Base-by-base conservation (phyloP, 2,888 invertebrate species). In the Macrophya alboannulata region DNA sequence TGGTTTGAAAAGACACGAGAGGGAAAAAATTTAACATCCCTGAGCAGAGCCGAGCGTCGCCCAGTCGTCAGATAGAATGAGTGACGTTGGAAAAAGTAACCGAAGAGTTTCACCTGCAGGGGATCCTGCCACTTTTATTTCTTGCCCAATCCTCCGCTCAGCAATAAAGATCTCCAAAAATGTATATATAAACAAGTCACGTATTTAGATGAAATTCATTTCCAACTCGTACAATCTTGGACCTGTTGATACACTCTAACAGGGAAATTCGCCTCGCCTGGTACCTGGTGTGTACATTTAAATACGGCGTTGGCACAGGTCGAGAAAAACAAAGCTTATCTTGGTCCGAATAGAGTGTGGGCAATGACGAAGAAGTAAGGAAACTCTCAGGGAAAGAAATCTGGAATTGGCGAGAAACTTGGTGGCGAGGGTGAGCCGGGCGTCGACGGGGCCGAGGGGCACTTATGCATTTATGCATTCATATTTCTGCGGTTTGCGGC, bases 381-480 rank as follows among this genome's bases (percentile, higher is more conserved):
- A 81, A 62, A 62, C 59, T 59, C 43, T 51, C 17, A 25, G 81
- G 15, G 83, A 31, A 85, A 85, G 85, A 83, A 84, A 84, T 74
- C 83, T 59, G 84, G 59, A 84, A 48, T 71, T 74, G 59, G 84
- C 21, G 9, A 68, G 65, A 74, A 84, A 25, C 62, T 21, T 40
- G 55, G 48, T 85, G 88, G 88, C 86, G 87, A 88, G 86, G 89
- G 88, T 86, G 89, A 87, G 84, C 85, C 84, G 86, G 76, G 68
- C 85, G 85, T 86, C 77, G 77, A 85, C 86, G 84, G 81, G 85
- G 88, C 86, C 88, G 90, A 91, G 68, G 59, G 91, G 91, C 91
- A 90, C 91, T 92, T 93, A 93, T 93, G 93, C 93, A 93, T 93
- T 93, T 93, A 93, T 93, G 93, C 93, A 93, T 93, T 93, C 92